phyloP scores from a whole-genome alignment of 2,113 vertebrate genomes.

The Rhagologus leucostigma region DNA sequence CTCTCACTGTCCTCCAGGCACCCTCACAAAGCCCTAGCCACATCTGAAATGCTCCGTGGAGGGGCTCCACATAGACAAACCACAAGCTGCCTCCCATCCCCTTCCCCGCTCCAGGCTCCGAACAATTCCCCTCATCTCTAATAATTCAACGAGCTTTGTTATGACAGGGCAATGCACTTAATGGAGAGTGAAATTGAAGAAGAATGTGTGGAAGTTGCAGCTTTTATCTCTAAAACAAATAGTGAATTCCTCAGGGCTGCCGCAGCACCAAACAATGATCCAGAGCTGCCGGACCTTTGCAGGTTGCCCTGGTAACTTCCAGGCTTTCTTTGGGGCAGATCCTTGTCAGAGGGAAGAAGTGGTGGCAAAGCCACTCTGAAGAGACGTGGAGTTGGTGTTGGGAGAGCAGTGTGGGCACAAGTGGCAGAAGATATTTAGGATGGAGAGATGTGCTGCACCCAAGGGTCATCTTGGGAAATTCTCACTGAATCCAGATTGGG shows the following conservation, averaged over 20 bases:
- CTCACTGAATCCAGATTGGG: not conserved
- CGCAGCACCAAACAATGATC: slow-evolving; percentile 67
- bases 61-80: not conserved
- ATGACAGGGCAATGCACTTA: slow-evolving; percentile 42
- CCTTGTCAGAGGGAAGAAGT: slow-evolving; percentile 16
- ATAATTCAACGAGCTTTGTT: slow-evolving; percentile 19
- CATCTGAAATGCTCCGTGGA: not conserved
- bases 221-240: slow-evolving; percentile 83
- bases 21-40: not conserved
- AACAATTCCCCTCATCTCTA: not conserved
- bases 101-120: not conserved
- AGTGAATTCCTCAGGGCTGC: slow-evolving; percentile 72
- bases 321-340: slow-evolving; percentile 53
- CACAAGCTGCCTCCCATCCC: not conserved
- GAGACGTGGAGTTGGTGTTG: not conserved
- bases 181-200: slow-evolving; percentile 71
- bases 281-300: not conserved
- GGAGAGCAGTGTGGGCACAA: not conserved
- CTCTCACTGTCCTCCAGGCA: not conserved
- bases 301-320: slow-evolving; percentile 70
- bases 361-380: not conserved
- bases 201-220: slow-evolving; percentile 77
- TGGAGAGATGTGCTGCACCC: not conserved
- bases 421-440: not conserved
- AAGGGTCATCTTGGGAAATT: not conserved